Evolutionary conservation across 2,113 vertebrate genomes (phyloP).

Genomic region (Festucalex cinctus): DNA sequence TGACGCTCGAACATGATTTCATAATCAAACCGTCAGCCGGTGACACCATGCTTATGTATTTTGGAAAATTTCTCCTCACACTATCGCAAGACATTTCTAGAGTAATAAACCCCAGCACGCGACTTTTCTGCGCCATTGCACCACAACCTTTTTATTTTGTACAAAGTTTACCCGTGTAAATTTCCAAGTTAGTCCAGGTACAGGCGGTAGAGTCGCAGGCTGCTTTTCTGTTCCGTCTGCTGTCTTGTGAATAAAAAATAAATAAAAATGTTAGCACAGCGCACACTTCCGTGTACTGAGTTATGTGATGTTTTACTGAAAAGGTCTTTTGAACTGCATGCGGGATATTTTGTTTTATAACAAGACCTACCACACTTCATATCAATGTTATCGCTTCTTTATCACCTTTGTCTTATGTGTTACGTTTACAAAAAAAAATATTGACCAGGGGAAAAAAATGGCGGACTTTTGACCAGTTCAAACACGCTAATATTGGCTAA

Average conservation of each 20-base stretch:
- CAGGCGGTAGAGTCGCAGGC: background rate
- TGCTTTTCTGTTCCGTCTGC: constrained; percentile 1
- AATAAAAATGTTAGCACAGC: background rate
- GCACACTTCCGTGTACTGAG: background rate
- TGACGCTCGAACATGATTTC: constrained; percentile 9
- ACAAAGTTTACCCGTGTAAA: constrained; percentile 26
- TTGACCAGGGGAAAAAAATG: no score
- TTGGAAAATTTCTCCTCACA: background rate
- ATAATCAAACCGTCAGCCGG: background rate
- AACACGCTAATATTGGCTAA: no score
- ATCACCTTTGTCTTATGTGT: no score
- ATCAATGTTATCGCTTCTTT: no score
- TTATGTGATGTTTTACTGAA: background rate
- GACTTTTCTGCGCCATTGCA: constrained; percentile 7
- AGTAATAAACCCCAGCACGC: background rate
- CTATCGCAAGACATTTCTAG: constrained; percentile 3
- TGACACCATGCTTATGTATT: constrained; percentile 5
- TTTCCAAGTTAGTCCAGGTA: constrained; percentile 1
- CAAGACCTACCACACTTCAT: no score
- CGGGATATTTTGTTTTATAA: no score
- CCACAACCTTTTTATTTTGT: constrained; percentile 30
- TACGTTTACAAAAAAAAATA: no score
- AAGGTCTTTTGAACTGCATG: no score
- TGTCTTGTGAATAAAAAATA: background rate
- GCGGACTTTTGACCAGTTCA: no score